Evolutionary conservation across 30 jellyfish, hydroid and myxozoan species (phyloP), one percentile per base, ranked within the genome.

Genomic region (Morbakka virulenta): DNA sequence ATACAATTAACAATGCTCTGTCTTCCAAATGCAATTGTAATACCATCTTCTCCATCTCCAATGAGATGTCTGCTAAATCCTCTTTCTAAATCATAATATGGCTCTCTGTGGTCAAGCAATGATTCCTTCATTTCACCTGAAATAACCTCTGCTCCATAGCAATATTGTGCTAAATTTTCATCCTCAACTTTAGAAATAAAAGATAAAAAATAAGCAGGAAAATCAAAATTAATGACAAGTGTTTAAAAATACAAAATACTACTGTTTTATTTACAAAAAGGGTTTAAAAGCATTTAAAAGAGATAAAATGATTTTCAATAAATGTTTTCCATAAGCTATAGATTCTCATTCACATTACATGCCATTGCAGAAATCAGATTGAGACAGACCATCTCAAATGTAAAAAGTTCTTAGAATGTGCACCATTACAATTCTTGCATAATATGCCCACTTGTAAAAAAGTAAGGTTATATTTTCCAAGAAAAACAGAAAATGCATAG

Each of bases 1-100:
- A 89, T 73, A n/a, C 94, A 83, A 67, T 89, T 89, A 25, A 89
- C 79, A 21, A 89, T 89, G 49, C 96, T 83, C 35, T 95, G 97
- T 50, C 91, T 75, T n/a, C 95, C 87, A 2, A 89, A 75, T n/a
- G 70, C 94, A 53, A 89, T 48, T 41, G 78, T 76, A 14, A 89
- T 84, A 24, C 97, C 97, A 29, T 64, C 52, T 67, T 36, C 77
- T 2, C 35, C 84, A 27, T 83, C 95, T 9, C 68, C 52, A 2
- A 89, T 78, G 28, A 76, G 29, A 68, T 89, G 97, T 41, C 96
- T 64, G 2, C 94, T 84, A 62, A 83, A 89, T 22, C 97, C 97
- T 33, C 81, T 70, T 68, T 89, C 97, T 27, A 69, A 50, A 61
- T 89, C 97, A 77, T 89, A 84, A 14, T 71, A 35, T 26, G 96